A percentile compares a stretch with the other conserved stretches of the same genome.
Conservation (phyloP, 2,113 vertebrate species). For the Ameiurus melas region DNA sequence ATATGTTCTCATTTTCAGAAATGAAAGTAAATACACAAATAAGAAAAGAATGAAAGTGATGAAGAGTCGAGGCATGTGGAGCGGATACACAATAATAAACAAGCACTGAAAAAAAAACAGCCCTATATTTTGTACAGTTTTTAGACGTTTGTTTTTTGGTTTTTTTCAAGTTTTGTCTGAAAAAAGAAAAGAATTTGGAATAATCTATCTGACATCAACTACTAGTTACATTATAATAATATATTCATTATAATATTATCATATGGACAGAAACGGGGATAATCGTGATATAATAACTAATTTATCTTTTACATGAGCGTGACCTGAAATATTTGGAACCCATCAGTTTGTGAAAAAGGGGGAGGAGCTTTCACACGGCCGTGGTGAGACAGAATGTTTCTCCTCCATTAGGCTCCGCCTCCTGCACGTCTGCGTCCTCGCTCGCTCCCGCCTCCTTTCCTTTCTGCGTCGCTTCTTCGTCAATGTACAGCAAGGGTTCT, state of each 20-base stretch:
- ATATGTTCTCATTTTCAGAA: background rate
- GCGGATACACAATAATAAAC: background rate
- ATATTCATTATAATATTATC: no score
- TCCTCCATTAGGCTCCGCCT: conserved; percentile 26
- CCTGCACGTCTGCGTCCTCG: background rate
- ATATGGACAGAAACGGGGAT: background rate
- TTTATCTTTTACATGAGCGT: background rate
- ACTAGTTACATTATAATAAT: background rate
- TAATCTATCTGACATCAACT: background rate
- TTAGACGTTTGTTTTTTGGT: no score
- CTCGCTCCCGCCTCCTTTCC: background rate
- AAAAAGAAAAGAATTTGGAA: background rate
- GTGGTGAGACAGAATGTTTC: conserved; percentile 51
- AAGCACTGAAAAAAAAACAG: background rate
- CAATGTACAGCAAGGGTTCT: conserved; percentile 57
- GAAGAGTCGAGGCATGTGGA: background rate
- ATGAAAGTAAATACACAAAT: background rate
- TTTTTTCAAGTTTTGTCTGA: background rate
- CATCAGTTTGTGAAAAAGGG: background rate
- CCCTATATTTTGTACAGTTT: background rate
- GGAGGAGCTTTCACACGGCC: conserved; percentile 47
- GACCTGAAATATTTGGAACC: background rate
- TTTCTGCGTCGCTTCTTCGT: conserved; percentile 46
- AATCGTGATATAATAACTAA: background rate
- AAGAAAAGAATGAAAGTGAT: background rate